Evolutionary conservation across 2,888 invertebrate species (phyloP), one percentile per base, ranked within the genome.

Genomic region (Thecocarcelia acutangulata): DNA sequence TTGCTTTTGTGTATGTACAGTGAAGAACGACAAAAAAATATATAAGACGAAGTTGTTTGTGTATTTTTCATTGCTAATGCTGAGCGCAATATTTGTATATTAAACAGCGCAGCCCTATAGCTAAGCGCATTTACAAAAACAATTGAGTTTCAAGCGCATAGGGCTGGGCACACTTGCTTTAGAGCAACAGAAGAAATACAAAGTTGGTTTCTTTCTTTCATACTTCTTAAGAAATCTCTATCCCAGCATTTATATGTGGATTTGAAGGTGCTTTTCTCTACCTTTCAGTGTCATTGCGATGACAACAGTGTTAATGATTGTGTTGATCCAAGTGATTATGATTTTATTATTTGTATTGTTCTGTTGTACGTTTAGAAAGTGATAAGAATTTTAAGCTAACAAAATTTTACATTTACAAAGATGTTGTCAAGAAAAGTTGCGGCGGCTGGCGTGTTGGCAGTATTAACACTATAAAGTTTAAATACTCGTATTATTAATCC

Each of bases 261-360:
- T 80, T 72, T 70, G 15, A 74, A 77, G 76, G 79, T 73, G 79
- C 58, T 74, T 80, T 73, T 66, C 68, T 68, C 76, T 66, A 76
- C 64, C 69, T 78, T 74, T 73, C 54, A 54, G 54, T 75, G 77
- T 72, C 72, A 72, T 56, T 73, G 85, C 86, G 85, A 85, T 88
- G 86, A 75, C 87, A 87, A 86, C 87, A 86, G 85, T 87, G 88
- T 88, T 88, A 89, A 88, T 88, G 89, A 87, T 87, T 88, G 87
- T 88, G 89, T 88, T 88, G 89, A 88, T 88, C 89, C 89, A 77
- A 85, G 87, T 87, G 89, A 88, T 88, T 88, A 88, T 89, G 88
- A 89, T 88, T 89, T 88, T 88, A 89, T 89, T 88, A 87, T 85
- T 86, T 86, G 86, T 85, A 85, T 74, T 74, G 61, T 73, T 66